Evolutionary conservation across 2,113 vertebrate genomes (phyloP), one percentile per base, ranked within the genome.

Genomic region (Mesocricetus auratus): DNA sequence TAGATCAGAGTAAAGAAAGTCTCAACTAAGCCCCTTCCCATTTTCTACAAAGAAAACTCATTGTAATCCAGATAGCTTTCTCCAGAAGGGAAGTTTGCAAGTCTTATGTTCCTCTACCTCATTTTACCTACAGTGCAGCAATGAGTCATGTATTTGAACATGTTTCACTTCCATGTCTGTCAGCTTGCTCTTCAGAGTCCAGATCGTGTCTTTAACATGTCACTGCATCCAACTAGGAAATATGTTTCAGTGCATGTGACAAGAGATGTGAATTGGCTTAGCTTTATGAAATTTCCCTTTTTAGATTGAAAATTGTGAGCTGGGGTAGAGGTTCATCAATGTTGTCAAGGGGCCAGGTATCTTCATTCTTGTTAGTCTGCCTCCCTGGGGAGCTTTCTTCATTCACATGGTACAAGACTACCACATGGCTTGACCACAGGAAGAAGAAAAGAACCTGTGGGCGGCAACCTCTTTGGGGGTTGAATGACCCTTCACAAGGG

Each of bases 41-140:
- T 64, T 62, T 77, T 69, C n/a, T 66, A 15, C n/a, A 77, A 73
- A 86, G 50, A 96, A 97, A 71, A 90, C 3, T 3, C 42, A 53
- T 78, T n/a, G 21, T 60, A 74, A 60, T 71, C 31, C 26, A 71
- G 42, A 69, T 1, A 22, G 36, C 66, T 60, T 94, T 90, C 60
- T 90, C 50, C 39, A 60, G 60, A 86, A 77, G 73, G 85, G 62
- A 87, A 29, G 50, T 26, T 47, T 42, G 2, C 47, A 92, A 71
- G 33, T 58, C 11, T 56, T 68, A 1, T 79, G 39, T 39, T 9
- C 39, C 2, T 91, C 62, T 21, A 39, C 16, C 5, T 36, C 64
- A 47, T 68, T 73, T 68, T 50, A 62, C 36, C 24, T 26, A 33
- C 69, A 56, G 2, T 56, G 1, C 47, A 47, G 19, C 42, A 78